These are phyloP conservation scores for Hydropotes inermis DNA, from an alignment of 2,113 vertebrate genomes.

Conservation along the genomic window DNA sequence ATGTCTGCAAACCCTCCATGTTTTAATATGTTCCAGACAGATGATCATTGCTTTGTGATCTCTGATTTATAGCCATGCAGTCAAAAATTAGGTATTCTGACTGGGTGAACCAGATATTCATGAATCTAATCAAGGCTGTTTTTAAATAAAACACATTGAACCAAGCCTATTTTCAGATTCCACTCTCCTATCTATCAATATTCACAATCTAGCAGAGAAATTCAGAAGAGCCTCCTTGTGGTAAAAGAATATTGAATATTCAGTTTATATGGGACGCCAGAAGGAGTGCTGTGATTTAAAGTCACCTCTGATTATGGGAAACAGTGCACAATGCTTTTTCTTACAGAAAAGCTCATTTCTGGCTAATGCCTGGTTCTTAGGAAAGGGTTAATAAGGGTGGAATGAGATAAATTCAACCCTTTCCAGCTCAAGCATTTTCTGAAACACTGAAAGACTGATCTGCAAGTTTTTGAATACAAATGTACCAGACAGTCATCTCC, in stretches of 20 bases:
- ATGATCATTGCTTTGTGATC: slow-evolving; percentile 38
- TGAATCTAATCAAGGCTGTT: slow-evolving; percentile 33
- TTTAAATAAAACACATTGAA: slow-evolving; percentile 44
- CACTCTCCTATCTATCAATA: not conserved
- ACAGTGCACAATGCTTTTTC: not conserved
- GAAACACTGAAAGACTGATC: not conserved
- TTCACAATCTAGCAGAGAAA: not conserved
- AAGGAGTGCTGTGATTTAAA: not conserved
- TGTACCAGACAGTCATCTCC: not conserved
- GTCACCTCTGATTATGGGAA: not conserved
- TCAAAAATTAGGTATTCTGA: slow-evolving; percentile 61
- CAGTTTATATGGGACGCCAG: not conserved
- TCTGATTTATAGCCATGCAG: slow-evolving; percentile 62
- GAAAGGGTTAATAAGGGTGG: slow-evolving; percentile 37
- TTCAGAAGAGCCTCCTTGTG: not conserved
- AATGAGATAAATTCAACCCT: not conserved
- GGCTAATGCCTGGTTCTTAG: not conserved
- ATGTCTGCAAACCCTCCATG: not conserved
- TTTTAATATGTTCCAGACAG: slow-evolving; percentile 49
- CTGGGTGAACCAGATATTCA: slow-evolving; percentile 50
- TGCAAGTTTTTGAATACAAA: slow-evolving; percentile 48
- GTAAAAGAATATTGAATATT: slow-evolving; percentile 26
- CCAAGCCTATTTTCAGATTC: not conserved
- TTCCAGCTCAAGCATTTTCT: slow-evolving; percentile 38
- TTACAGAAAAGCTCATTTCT: not conserved